These are phyloP conservation scores for Neuroterus valhalla DNA, from an alignment of 1,140 invertebrate genomes.

Conservation along the genomic window DNA sequence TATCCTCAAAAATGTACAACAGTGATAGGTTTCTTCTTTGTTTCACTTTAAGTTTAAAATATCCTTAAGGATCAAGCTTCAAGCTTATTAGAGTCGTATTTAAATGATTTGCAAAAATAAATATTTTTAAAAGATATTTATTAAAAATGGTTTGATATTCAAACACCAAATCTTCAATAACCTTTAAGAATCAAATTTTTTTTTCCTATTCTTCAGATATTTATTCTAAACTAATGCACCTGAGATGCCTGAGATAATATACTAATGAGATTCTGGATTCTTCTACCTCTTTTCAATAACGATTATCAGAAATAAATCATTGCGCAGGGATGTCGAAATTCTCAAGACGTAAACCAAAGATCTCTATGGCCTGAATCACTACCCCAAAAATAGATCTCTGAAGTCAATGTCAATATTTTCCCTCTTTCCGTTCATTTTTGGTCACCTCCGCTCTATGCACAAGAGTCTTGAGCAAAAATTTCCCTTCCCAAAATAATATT, in stretches of 20 bases:
- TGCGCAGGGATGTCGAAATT: not conserved
- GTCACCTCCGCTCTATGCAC: not conserved
- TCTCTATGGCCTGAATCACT: not conserved
- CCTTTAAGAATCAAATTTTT: too few species aligned
- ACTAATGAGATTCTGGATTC: not conserved
- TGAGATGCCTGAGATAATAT: not conserved
- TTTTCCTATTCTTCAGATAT: too few species aligned
- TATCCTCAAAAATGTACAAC: too few species aligned
- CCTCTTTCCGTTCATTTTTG: not conserved
- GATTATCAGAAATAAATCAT: slow-evolving; percentile 14
- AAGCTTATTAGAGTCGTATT: too few species aligned
- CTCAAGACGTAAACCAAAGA: not conserved
- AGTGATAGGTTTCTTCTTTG: too few species aligned
- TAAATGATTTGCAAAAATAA: too few species aligned
- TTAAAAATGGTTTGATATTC: too few species aligned
- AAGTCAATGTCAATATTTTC: slow-evolving; percentile 14
- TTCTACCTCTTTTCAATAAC: not conserved
- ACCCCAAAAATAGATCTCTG: not conserved
- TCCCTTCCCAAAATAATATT: not conserved
- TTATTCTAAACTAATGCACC: not conserved
- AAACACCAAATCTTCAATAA: too few species aligned
- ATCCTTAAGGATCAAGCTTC: too few species aligned
- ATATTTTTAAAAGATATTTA: too few species aligned
- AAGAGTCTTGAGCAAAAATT: not conserved
- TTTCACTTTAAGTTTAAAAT: too few species aligned